Conservation (phyloP, 1,140 invertebrate species). For the Idris sp. region DNA sequence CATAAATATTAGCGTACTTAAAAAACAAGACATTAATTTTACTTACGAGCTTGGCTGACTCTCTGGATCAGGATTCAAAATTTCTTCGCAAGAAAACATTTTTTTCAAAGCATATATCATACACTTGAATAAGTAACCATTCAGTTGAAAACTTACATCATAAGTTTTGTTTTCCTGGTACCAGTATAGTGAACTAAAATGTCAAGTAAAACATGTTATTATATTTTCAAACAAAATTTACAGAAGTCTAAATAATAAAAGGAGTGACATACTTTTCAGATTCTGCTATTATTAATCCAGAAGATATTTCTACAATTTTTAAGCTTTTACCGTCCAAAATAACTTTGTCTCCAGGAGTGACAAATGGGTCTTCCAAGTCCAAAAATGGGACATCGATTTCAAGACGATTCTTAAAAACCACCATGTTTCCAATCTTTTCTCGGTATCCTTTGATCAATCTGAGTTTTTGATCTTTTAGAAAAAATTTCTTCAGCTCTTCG, state of each 20-base stretch:
- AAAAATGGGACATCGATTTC: conserved; percentile 4
- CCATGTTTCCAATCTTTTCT: too few relatives aligned
- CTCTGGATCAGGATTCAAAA: conserved; percentile 12
- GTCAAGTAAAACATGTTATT: too few relatives aligned
- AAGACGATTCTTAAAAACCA: too few relatives aligned
- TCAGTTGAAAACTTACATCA: conserved; percentile 23
- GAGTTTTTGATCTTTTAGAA: too few relatives aligned
- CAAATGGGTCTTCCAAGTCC: conserved; percentile 26
- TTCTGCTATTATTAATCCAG: conserved; percentile 12
- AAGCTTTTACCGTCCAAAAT: conserved; percentile 3
- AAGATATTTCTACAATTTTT: conserved; percentile 17
- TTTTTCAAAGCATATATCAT: background rate
- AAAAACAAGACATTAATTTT: background rate
- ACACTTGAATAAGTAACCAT: conserved; percentile 21
- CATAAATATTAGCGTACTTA: too few relatives aligned
- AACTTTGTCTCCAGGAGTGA: conserved; percentile 9
- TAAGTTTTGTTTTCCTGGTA: conserved; percentile 4
- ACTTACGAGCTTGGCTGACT: conserved; percentile 11
- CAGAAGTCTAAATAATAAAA: too few relatives aligned
- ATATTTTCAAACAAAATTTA: too few relatives aligned
- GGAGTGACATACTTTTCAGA: too few relatives aligned
- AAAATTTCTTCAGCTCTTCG: too few relatives aligned
- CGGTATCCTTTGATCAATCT: too few relatives aligned
- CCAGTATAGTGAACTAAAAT: conserved; percentile 1
- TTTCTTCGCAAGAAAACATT: too few relatives aligned